These are phyloP conservation scores for Muntiacus reevesi DNA, from an alignment of 2,113 vertebrate genomes.

Conservation along the genomic window DNA sequence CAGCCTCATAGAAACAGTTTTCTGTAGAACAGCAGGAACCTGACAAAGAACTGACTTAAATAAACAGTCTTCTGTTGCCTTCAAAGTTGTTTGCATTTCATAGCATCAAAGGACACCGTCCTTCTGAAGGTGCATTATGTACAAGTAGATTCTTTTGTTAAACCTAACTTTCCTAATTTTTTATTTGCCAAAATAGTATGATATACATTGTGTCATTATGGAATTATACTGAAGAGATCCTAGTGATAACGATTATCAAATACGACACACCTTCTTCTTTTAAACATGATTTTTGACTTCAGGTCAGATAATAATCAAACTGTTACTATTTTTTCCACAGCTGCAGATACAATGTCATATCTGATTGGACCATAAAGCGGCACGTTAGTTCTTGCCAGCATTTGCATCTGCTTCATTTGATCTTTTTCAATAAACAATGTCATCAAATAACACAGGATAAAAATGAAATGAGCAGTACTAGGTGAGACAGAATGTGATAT, in stretches of 20 bases:
- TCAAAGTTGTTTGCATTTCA: conserved; percentile 55
- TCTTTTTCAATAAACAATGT: conserved; percentile 2
- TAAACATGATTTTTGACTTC: conserved; percentile 16
- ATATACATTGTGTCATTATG: neutral
- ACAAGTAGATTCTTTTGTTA: neutral
- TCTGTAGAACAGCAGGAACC: conserved; percentile 88
- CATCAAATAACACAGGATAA: conserved; percentile 71
- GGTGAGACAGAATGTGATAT: conserved; percentile 64
- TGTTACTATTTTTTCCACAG: conserved; percentile 35
- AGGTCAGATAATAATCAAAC: neutral
- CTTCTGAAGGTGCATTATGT: conserved; percentile 49
- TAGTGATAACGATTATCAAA: neutral
- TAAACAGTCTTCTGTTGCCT: conserved; percentile 78
- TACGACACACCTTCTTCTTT: conserved; percentile 47
- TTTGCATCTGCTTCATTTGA: conserved; percentile 64
- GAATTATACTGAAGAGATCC: conserved; percentile 17
- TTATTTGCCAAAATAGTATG: conserved; percentile 17
- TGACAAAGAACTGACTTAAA: conserved; percentile 87
- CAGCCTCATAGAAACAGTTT: conserved; percentile 85
- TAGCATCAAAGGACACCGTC: conserved; percentile 39
- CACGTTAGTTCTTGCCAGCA: conserved; percentile 39
- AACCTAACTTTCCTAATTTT: neutral
- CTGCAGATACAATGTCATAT: conserved; percentile 31
- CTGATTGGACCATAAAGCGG: conserved; percentile 58
- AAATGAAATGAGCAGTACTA: conserved; percentile 75